Base-by-base conservation (phyloP, 2,888 invertebrate species). In the Agriopis aurantiaria region DNA sequence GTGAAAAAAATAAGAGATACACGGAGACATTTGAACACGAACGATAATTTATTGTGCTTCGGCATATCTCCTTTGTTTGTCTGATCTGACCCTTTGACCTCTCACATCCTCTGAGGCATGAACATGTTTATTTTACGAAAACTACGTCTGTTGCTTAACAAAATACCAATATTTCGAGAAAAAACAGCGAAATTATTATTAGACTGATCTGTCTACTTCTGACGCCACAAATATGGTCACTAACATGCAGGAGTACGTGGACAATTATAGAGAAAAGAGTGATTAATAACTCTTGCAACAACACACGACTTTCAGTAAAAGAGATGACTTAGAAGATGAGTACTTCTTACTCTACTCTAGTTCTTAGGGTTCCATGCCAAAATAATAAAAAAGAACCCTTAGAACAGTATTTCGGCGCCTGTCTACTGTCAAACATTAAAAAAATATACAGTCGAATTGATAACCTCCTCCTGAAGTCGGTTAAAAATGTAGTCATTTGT, bases 401-500 rank as follows among this genome's bases (percentile, higher is more conserved):
- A 23, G 0, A 23, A 23, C 17, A 23, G 17, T 23, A 23, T 23
- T 23, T 23, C 17, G 17, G 17, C 17, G 17, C 17, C 17, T 23
- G 17, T 23, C 17, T 23, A n/a, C n/a, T n/a, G n/a, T n/a, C n/a
- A n/a, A n/a, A n/a, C n/a, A n/a, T n/a, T n/a, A n/a, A n/a, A n/a
- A n/a, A n/a, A n/a, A n/a, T n/a, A n/a, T n/a, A n/a, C n/a, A n/a
- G n/a, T n/a, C n/a, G n/a, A n/a, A n/a, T n/a, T n/a, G n/a, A n/a
- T n/a, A n/a, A n/a, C n/a, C n/a, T n/a, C n/a, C n/a, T n/a, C n/a
- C n/a, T n/a, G n/a, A 23, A 23, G 17, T 23, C 17, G 17, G 17
- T 2, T 23, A 23, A 23, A 23, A 49, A 51, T n/a, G 58, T 58
- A 60, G 12, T 14, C 53, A 61, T 55, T 48, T 61, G 49, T 60